Evolutionary conservation across 2,113 vertebrate species (phyloP).

Genomic region (Hippocampus comes): DNA sequence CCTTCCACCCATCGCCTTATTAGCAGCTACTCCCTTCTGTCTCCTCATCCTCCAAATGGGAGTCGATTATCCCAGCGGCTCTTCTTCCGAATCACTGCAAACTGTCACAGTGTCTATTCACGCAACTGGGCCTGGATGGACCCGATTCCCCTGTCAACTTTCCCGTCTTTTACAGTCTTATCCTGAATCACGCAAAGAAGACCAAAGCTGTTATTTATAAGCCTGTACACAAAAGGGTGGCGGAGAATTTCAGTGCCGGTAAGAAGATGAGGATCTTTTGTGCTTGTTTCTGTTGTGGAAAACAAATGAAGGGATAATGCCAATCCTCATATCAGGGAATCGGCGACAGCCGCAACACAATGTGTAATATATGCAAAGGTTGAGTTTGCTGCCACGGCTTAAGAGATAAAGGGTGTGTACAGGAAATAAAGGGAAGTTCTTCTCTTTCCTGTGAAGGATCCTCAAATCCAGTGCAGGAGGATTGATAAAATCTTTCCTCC

Average conservation of each 20-base stretch:
- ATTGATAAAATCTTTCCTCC: slow-evolving; percentile 52
- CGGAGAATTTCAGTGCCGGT: slow-evolving; percentile 53
- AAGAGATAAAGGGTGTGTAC: slow-evolving; percentile 8
- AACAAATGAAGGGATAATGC: slow-evolving; percentile 48
- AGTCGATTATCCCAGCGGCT: slow-evolving; percentile 46
- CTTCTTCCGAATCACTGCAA: slow-evolving; percentile 35
- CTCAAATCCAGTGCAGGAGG: slow-evolving; percentile 14
- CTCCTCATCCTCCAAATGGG: slow-evolving; percentile 52
- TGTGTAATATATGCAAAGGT: slow-evolving; percentile 17
- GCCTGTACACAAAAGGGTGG: slow-evolving; percentile 37
- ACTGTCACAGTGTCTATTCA: slow-evolving; percentile 38
- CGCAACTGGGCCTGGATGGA: slow-evolving; percentile 32
- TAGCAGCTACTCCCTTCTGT: slow-evolving; percentile 62
- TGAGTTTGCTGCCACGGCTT: slow-evolving; percentile 21
- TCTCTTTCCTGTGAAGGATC: slow-evolving; percentile 5
- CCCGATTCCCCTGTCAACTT: slow-evolving; percentile 22
- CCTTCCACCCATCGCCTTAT: slow-evolving; percentile 68
- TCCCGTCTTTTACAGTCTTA: slow-evolving; percentile 35
- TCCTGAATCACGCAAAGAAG: slow-evolving; percentile 32
- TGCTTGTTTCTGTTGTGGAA: slow-evolving; percentile 46
- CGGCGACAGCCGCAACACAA: neutral
- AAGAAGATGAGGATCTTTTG: slow-evolving; percentile 57
- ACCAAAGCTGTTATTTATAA: slow-evolving; percentile 47
- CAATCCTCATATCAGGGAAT: slow-evolving; percentile 32
- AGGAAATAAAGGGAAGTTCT: neutral